phyloP scores from a whole-genome alignment of 2,113 vertebrate species.

The Pica pica region DNA sequence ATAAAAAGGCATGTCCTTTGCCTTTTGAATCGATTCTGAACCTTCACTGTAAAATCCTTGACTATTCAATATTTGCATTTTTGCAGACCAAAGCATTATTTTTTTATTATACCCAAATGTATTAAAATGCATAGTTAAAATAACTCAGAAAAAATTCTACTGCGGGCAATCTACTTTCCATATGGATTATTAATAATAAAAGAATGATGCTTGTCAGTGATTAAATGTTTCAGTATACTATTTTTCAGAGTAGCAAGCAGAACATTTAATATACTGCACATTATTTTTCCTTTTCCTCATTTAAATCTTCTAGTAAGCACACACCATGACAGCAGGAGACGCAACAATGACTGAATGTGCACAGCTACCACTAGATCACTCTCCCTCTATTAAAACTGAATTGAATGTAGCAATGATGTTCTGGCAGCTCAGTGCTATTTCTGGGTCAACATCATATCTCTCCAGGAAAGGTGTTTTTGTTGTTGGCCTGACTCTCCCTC shows the following conservation, averaged over 20 bases:
- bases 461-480: constrained; percentile 67
- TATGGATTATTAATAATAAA: not conserved
- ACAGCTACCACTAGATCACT: constrained; percentile 7
- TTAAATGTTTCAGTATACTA: not conserved
- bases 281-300: not conserved
- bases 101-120: not conserved
- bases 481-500: constrained; percentile 56
- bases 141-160: not conserved
- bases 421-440: constrained; percentile 39
- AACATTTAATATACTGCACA: not conserved
- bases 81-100: not conserved
- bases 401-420: constrained; percentile 9
- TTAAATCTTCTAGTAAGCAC: constrained; percentile 21
- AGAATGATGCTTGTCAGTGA: not conserved
- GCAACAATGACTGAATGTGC: not conserved
- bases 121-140: not conserved
- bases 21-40: not conserved
- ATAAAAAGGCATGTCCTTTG: not conserved
- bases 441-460: constrained; percentile 58
- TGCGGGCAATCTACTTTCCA: not conserved
- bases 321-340: not conserved
- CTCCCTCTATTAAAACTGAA: constrained; percentile 38
- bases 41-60: not conserved
- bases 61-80: not conserved
- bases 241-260: not conserved